Evolutionary conservation across 1,140 invertebrate species (phyloP), one percentile per base, ranked within the genome.

Genomic region (Microvelia longipes): DNA sequence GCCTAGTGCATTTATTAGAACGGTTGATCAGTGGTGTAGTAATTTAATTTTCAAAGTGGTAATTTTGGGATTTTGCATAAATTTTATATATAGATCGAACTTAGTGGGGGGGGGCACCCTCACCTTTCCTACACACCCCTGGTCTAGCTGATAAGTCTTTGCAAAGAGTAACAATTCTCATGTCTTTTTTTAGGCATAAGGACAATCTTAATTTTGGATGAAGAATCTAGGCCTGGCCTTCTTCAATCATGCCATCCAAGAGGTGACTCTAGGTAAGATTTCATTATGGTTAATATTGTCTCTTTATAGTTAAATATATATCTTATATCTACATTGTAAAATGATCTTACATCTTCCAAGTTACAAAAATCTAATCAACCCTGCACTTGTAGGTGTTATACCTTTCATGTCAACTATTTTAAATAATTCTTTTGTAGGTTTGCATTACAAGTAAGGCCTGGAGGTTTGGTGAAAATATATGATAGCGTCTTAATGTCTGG

Each of bases 211-310:
- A 88, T 90, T 29, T 80, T 96, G 70, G 92, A 95, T 77, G 92
- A 95, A 73, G 90, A 93, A 75, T 88, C 92, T 0, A 83, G 90
- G 68, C 93, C 93, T 0, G 92, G 92, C 0, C 91, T 91, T 64
- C 79, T 96, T 35, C 91, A 94, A 80, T 90, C 90, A 26, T 96
- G 93, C 77, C 92, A 95, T 81, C 93, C 93, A 0, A 87, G 88
- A 78, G 92, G 93, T 72, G 92, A 94, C 79, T 93, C 91, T 29
- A 91, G 89, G 89, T 91, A 82, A 82, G 2, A n/a, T 25, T 24
- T 61, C 2, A 61, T 2, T n/a, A n/a, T n/a, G n/a, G n/a, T n/a
- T n/a, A n/a, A n/a, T n/a, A n/a, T n/a, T n/a, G n/a, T 35, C 14
- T 14, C 15, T 67, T 25, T 70, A 68, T 61, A 24, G 61, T 15